A percentile compares a stretch with the other conserved stretches of the same genome.
phyloP scores from a whole-genome alignment of 2,797 vertebrate species.

The Notolepis coatsorum region DNA sequence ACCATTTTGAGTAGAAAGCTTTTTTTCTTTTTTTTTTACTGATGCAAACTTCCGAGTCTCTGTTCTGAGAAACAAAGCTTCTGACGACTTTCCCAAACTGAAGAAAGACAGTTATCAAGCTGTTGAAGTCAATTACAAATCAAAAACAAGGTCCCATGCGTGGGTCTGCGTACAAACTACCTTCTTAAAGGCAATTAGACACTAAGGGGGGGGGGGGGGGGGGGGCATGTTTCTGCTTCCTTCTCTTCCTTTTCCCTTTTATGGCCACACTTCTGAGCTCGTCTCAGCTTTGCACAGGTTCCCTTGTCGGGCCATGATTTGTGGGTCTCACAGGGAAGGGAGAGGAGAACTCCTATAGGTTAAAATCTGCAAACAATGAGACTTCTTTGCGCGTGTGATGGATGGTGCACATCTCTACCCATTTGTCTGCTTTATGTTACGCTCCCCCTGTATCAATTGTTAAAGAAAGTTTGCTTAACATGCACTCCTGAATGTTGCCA shows the following conservation, averaged over 20 bases:
- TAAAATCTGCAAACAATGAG: conserved; percentile 82
- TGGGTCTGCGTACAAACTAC: conserved; percentile 8
- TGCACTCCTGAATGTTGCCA: conserved; percentile 61
- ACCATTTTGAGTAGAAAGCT: neutral
- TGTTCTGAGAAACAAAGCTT: neutral
- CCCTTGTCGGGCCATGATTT: conserved; percentile 64
- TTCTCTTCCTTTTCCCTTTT: neutral
- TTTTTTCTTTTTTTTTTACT: too few species aligned
- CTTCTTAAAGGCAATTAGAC: neutral
- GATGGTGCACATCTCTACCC: conserved; percentile 58
- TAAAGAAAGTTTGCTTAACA: conserved; percentile 72
- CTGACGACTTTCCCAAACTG: conserved; percentile 14
- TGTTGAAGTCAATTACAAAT: neutral
- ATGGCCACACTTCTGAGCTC: conserved; percentile 18
- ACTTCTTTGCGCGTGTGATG: conserved; percentile 58
- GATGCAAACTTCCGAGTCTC: too few species aligned
- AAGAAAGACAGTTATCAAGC: conserved; percentile 16
- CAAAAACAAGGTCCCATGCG: neutral
- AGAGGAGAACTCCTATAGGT: conserved; percentile 71
- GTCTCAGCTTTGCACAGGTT: conserved; percentile 8
- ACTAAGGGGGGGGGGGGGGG: neutral
- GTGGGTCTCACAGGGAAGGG: conserved; percentile 67
- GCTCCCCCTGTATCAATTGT: conserved; percentile 57
- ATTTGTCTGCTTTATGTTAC: conserved; percentile 73
- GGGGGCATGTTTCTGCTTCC: neutral